Percentiles rank a stretch among this genome's conserved stretches.
phyloP scores from a whole-genome alignment of 2,888 invertebrate genomes.

The Ophioninae sp. region DNA sequence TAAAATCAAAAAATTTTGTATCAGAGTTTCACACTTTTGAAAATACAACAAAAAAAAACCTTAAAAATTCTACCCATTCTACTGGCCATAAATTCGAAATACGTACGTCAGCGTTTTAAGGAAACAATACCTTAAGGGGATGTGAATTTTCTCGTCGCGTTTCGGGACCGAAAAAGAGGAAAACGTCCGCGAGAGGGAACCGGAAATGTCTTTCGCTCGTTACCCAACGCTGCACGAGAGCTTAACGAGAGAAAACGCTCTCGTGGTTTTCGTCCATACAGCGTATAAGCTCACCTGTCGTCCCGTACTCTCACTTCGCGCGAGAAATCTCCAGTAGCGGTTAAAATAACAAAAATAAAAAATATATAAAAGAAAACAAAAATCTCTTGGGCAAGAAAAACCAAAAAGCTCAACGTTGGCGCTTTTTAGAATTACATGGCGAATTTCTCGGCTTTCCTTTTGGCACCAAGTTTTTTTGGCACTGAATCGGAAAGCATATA shows the following conservation, averaged over 20 bases:
- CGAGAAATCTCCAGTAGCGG: slow-evolving; percentile 40
- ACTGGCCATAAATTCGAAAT: too few species aligned
- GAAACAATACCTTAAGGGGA: too few species aligned
- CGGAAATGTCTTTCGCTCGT: slow-evolving; percentile 70
- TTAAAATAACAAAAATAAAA: slow-evolving; percentile 56
- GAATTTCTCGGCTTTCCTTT: not conserved
- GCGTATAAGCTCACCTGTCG: not conserved
- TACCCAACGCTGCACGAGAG: slow-evolving; percentile 60
- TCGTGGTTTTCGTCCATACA: slow-evolving; percentile 38
- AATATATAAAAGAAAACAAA: too few species aligned
- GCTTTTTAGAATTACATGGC: slow-evolving; percentile 4
- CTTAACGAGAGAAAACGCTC: slow-evolving; percentile 71
- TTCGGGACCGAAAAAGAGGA: too few species aligned
- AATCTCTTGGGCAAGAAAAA: slow-evolving; percentile 14
- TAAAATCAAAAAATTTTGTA: too few species aligned
- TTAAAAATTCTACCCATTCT: too few species aligned
- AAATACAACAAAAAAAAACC: too few species aligned
- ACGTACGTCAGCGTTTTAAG: not conserved
- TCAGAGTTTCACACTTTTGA: too few species aligned
- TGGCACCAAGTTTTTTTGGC: not conserved
- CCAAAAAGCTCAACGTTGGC: slow-evolving; percentile 40
- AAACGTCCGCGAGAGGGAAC: slow-evolving; percentile 31
- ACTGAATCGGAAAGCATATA: not conserved
- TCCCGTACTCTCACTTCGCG: slow-evolving; percentile 1
- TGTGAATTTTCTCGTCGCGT: too few species aligned